Conservation (phyloP, 2,113 vertebrate genomes). For the Microcebus lehilahytsara region DNA sequence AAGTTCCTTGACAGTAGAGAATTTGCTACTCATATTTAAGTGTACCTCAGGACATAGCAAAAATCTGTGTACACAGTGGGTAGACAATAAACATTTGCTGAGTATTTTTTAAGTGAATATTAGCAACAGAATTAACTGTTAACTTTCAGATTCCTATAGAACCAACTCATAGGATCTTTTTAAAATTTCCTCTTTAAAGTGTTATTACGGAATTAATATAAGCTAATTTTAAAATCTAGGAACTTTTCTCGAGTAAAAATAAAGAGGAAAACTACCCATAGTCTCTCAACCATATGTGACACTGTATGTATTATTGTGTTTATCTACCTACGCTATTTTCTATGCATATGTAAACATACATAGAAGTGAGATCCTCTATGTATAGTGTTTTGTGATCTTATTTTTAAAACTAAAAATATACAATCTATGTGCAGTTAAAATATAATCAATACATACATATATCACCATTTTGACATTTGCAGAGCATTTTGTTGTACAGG, state of each 20-base stretch:
- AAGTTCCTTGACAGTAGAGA: not conserved
- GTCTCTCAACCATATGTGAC: not conserved
- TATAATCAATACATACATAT: not conserved
- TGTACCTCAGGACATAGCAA: not conserved
- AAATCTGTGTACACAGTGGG: not conserved
- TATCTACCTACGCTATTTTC: not conserved
- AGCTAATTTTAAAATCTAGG: conserved; percentile 6
- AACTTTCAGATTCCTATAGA: not conserved
- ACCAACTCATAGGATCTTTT: not conserved
- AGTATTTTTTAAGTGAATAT: not conserved
- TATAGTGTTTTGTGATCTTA: not conserved
- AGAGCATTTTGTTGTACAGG: not conserved
- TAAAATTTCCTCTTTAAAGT: not conserved
- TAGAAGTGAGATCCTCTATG: not conserved
- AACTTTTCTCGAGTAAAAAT: not conserved
- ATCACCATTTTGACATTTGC: not conserved
- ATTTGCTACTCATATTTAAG: not conserved
- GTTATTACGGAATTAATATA: not conserved
- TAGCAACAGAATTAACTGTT: not conserved
- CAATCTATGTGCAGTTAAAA: not conserved
- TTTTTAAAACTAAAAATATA: conserved; percentile 19
- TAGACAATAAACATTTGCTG: not conserved
- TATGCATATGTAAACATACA: not conserved
- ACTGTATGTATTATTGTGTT: not conserved
- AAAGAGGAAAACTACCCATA: not conserved